Evolutionary conservation across 2,888 invertebrate genomes (phyloP).

Genomic region (Aleiodes alternator): DNA sequence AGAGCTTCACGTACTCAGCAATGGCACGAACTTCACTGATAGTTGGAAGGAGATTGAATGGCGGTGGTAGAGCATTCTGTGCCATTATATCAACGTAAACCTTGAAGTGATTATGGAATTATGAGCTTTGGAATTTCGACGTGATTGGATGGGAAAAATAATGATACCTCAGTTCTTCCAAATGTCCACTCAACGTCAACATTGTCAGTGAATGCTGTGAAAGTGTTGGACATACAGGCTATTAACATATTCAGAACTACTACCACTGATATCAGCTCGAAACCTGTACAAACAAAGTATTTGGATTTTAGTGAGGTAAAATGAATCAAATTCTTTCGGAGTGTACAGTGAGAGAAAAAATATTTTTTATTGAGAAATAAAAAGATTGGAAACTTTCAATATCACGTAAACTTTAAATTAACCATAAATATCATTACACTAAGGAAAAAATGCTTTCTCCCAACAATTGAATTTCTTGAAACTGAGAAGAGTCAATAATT

Average conservation of each 20-base stretch:
- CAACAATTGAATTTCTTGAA: too few species aligned
- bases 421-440: too few species aligned
- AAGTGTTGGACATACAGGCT: constrained; percentile 88
- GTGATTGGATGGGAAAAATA: constrained; percentile 1
- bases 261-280: constrained; percentile 84
- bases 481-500: too few species aligned
- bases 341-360: too few species aligned
- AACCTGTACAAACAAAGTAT: constrained; percentile 71
- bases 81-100: constrained; percentile 85
- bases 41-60: constrained; percentile 84
- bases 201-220: constrained; percentile 83
- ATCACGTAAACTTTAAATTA: too few species aligned
- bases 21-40: constrained; percentile 76
- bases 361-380: too few species aligned
- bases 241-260: constrained; percentile 87
- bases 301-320: too few species aligned
- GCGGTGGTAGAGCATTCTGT: constrained; percentile 83
- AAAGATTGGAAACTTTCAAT: too few species aligned
- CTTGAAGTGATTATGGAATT: constrained; percentile 52
- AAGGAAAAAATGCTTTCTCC: too few species aligned
- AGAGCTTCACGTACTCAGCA: constrained; percentile 76
- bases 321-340: too few species aligned
- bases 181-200: constrained; percentile 87
- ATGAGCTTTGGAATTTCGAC: constrained; percentile 12
- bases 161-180: constrained; percentile 80